Percentiles rank a stretch among this genome's conserved stretches.
These are phyloP conservation scores for Rafetus swinhoei DNA, from an alignment of 2,113 vertebrate species.

Conservation along the genomic window DNA sequence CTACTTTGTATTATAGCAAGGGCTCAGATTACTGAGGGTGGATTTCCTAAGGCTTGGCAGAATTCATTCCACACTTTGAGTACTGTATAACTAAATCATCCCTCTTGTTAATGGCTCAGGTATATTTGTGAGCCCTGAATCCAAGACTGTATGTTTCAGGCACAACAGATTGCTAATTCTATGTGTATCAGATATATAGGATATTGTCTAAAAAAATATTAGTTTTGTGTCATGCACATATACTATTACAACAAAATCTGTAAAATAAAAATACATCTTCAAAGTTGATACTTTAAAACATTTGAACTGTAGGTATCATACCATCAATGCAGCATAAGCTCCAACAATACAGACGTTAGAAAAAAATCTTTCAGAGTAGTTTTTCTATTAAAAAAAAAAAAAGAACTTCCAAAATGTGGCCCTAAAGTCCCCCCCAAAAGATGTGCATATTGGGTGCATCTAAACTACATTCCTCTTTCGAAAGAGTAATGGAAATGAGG, in stretches of 20 bases:
- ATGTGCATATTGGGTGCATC: not conserved
- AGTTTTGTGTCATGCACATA: not conserved
- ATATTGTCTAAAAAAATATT: not conserved
- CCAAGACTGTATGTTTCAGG: not conserved
- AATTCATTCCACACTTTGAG: not conserved
- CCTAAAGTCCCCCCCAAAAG: not conserved
- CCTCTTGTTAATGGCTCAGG: conserved; percentile 8
- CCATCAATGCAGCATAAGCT: not conserved
- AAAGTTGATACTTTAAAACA: not conserved
- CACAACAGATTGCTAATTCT: fast-evolving
- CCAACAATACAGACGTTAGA: not conserved
- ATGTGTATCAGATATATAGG: not conserved
- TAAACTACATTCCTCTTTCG: no score
- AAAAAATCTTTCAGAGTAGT: fast-evolving
- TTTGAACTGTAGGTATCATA: not conserved
- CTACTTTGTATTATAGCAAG: not conserved
- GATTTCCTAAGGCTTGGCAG: not conserved
- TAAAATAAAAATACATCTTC: not conserved
- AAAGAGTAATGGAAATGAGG: no score
- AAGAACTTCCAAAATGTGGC: not conserved
- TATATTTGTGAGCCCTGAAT: not conserved
- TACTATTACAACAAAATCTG: not conserved
- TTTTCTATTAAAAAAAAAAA: not conserved
- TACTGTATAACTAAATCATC: not conserved
- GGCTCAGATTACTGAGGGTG: not conserved